Evolutionary conservation across 2,888 invertebrate species (phyloP), one percentile per base, ranked within the genome.

Genomic region (Tridacna crocea): DNA sequence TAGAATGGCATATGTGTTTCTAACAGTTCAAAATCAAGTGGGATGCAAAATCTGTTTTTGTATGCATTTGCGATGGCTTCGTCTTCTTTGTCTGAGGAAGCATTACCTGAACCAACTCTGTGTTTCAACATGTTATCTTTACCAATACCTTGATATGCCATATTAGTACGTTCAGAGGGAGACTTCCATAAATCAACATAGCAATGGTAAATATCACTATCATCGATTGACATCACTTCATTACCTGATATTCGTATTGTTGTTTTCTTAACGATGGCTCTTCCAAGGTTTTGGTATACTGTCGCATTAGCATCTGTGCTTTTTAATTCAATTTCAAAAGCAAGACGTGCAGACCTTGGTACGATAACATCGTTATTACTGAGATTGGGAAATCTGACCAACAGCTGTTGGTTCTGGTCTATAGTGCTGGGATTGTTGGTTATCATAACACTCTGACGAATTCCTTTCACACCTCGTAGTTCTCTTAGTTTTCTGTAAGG

Each of bases 381-480:
- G 11, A 85, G 79, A 66, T 86, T 88, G 22, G 86, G 88, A 72
- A 87, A 85, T 61, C 80, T 65, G 15, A 88, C 84, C 15, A 82
- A 48, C n/a, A 87, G 75, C 26, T 80, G 81, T 78, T 88, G 83
- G 47, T 87, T 88, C 36, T 84, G 84, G 63, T 87, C 83, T 46
- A 89, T 87, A 19, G 84, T 85, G 12, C 47, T 60, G 17, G 84
- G 82, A 68, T 88, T 85, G 27, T 85, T 85, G 17, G 85, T 88
- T 24, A 82, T 75, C 48, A 84, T 76, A 10, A 84, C 82, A 63
- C 73, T 76, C n/a, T n/a, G n/a, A n/a, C n/a, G n/a, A n/a, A n/a
- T n/a, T n/a, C n/a, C n/a, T n/a, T n/a, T n/a, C n/a, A n/a, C n/a
- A n/a, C n/a, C n/a, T n/a, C n/a, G n/a, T n/a, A n/a, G n/a, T n/a